These are phyloP conservation scores for Gastracanthus pulcherrimus DNA, from an alignment of 2,888 invertebrate genomes.

Conservation along the genomic window DNA sequence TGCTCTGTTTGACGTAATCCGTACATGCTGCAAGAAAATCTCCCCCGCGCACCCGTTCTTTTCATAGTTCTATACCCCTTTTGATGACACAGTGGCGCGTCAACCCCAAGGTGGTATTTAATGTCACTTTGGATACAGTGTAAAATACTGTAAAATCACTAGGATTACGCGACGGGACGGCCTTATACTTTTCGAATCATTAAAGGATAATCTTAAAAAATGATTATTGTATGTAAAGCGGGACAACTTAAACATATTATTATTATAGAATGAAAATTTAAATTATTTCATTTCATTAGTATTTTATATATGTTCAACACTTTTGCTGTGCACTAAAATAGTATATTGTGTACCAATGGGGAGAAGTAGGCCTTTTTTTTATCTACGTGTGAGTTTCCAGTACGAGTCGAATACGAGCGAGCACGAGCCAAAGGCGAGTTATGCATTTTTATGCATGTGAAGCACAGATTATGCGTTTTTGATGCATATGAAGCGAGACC, in stretches of 20 bases:
- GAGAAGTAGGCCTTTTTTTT: too few relatives aligned
- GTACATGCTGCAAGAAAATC: constrained; percentile 18
- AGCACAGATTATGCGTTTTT: too few relatives aligned
- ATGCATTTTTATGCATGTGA: too few relatives aligned
- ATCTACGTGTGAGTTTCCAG: too few relatives aligned
- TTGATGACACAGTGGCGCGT: neutral
- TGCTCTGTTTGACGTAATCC: constrained; percentile 66
- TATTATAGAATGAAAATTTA: neutral
- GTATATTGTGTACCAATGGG: too few relatives aligned
- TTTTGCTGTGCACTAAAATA: too few relatives aligned
- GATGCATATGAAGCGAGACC: too few relatives aligned
- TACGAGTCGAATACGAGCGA: too few relatives aligned
- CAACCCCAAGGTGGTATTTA: constrained; percentile 58
- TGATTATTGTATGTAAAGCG: neutral
- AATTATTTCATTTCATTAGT: neutral
- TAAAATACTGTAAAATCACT: constrained; percentile 72
- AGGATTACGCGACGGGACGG: constrained; percentile 58
- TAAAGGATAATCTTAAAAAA: constrained; percentile 49
- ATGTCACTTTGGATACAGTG: constrained; percentile 69
- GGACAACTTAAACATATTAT: neutral
- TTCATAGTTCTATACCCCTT: constrained; percentile 19
- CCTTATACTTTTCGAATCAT: constrained; percentile 22
- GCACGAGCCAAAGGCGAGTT: too few relatives aligned
- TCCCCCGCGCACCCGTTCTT: constrained; percentile 1
- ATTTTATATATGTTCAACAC: neutral